These are phyloP conservation scores for Tapirus indicus DNA, from an alignment of 2,797 vertebrate species.

Conservation along the genomic window DNA sequence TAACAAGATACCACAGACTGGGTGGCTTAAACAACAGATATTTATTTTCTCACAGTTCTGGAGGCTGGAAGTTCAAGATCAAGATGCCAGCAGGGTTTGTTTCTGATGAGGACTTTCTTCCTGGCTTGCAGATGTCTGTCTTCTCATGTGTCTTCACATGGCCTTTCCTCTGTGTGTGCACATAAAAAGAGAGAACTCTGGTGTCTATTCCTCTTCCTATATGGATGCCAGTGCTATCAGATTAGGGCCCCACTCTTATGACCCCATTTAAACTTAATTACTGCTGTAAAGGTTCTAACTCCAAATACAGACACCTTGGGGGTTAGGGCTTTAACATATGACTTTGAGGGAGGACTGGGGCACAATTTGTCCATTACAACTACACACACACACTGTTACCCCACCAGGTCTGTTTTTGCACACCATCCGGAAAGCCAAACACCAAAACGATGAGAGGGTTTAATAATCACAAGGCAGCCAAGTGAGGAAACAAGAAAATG, in stretches of 20 bases:
- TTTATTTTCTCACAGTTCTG: neutral
- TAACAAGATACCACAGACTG: neutral
- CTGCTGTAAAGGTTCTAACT: neutral
- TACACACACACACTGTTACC: neutral
- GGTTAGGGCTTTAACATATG: neutral
- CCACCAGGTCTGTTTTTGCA: too few species aligned
- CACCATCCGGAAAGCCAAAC: too few species aligned
- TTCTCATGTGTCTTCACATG: neutral
- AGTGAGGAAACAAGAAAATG: too few species aligned
- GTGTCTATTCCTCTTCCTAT: neutral
- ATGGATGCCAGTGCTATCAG: neutral
- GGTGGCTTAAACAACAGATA: neutral
- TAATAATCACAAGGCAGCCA: too few species aligned
- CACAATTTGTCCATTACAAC: constrained; percentile 5
- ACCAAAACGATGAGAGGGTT: too few species aligned
- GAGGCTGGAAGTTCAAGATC: neutral
- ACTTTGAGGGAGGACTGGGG: neutral
- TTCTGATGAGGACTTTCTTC: neutral
- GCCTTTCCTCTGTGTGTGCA: neutral
- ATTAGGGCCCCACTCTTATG: neutral
- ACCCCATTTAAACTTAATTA: neutral
- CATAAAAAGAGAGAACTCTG: neutral
- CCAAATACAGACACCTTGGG: neutral
- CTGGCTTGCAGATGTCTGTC: neutral
- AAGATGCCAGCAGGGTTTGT: neutral